Percentiles rank a stretch among this genome's conserved stretches.
Evolutionary conservation across 1,140 invertebrate species (phyloP).

Genomic region (Anthonomus grandis): DNA sequence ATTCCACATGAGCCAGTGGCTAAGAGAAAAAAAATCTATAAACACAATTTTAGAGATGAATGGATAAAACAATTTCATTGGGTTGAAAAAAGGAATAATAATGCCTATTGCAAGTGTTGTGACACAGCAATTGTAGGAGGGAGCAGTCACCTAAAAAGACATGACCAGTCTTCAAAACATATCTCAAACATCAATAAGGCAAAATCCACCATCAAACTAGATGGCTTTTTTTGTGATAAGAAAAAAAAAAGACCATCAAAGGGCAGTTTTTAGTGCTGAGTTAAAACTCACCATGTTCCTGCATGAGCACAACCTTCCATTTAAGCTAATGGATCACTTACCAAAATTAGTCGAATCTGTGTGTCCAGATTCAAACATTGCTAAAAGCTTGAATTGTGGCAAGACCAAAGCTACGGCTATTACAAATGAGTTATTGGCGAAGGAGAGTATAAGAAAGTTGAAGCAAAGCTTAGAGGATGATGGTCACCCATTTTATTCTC

Average conservation of each 20-base stretch:
- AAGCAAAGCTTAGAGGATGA: neutral
- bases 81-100: no score
- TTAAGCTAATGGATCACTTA: slow-evolving; percentile 15
- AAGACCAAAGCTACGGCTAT: slow-evolving; percentile 23
- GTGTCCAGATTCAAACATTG: slow-evolving; percentile 18
- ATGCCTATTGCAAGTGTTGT: no score
- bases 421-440: slow-evolving; percentile 11
- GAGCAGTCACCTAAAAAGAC: neutral
- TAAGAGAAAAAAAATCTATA: no score
- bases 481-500: slow-evolving; percentile 7
- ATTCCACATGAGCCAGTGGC: no score
- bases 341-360: slow-evolving; percentile 7
- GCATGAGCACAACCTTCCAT: slow-evolving; percentile 14
- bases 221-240: neutral
- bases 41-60: no score
- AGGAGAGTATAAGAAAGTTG: neutral
- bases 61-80: no score
- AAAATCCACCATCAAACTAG: neutral
- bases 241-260: neutral
- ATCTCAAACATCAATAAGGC: neutral
- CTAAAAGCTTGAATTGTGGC: slow-evolving; percentile 19
- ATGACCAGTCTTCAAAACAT: neutral
- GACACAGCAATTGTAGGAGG: neutral
- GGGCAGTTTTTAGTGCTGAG: neutral
- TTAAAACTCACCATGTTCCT: slow-evolving; percentile 8